These are phyloP conservation scores for Ophion ventricosus DNA, from an alignment of 2,888 invertebrate genomes.

Conservation along the genomic window DNA sequence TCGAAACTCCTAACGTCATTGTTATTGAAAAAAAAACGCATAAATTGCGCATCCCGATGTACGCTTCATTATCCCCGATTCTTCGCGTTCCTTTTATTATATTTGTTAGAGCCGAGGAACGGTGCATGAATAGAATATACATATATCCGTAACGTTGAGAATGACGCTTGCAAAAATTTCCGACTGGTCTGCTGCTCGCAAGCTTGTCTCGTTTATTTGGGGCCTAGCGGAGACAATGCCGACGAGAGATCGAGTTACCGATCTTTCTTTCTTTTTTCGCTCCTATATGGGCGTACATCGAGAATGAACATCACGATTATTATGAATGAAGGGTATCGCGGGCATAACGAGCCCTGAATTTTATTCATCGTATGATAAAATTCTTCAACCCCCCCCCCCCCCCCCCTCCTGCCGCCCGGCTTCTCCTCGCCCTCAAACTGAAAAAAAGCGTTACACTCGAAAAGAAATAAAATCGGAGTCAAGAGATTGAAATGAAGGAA, in stretches of 20 bases:
- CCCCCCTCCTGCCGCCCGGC: too few species aligned
- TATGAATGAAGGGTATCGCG: constrained; percentile 23
- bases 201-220: constrained; percentile 42
- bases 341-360: constrained; percentile 11
- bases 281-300: constrained; percentile 33
- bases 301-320: constrained; percentile 21
- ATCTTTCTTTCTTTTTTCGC: constrained; percentile 45
- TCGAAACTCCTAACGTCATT: not conserved
- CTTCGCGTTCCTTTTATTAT: not conserved
- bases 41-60: not conserved
- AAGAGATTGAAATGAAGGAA: not conserved
- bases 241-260: constrained; percentile 56
- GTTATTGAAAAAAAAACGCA: not conserved
- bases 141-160: constrained; percentile 34
- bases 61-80: constrained; percentile 19
- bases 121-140: constrained; percentile 44
- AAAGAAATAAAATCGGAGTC: not conserved
- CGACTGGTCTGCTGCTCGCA: constrained; percentile 1
- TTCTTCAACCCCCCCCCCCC: not conserved
- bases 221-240: constrained; percentile 52
- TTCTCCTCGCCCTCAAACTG: not conserved
- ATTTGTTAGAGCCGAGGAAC: not conserved
- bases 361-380: not conserved
- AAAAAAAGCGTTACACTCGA: not conserved
- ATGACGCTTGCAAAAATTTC: constrained; percentile 44